These are phyloP conservation scores for Eilema sororculum DNA, from an alignment of 2,888 invertebrate species.

Conservation along the genomic window DNA sequence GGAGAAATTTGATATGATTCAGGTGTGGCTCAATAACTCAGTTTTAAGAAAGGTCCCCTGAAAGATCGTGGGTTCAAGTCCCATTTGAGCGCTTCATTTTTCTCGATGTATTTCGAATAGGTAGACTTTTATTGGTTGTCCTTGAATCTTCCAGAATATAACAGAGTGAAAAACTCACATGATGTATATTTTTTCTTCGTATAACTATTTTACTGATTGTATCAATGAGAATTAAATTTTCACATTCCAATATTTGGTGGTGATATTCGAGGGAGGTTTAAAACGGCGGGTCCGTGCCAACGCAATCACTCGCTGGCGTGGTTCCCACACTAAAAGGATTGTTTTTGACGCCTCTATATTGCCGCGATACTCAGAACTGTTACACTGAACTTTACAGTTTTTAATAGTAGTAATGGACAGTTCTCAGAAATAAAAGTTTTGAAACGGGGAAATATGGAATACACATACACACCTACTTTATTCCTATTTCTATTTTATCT, in stretches of 20 bases:
- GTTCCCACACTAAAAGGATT: constrained; percentile 66
- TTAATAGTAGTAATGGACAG: not conserved
- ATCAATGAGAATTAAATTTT: not conserved
- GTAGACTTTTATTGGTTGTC: no score
- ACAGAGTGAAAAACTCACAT: not conserved
- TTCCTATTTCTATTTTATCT: no score
- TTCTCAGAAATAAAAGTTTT: not conserved
- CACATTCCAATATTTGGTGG: not conserved
- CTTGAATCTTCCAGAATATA: not conserved
- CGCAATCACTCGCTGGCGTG: constrained; percentile 61
- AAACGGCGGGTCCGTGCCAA: constrained; percentile 57
- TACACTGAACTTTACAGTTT: constrained; percentile 5
- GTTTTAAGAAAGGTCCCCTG: no score
- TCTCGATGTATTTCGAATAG: no score
- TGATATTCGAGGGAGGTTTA: constrained; percentile 9
- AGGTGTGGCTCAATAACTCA: no score
- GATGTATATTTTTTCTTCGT: not conserved
- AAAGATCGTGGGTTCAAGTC: no score
- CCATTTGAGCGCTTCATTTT: no score
- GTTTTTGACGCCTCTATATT: constrained; percentile 47
- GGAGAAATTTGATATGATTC: no score
- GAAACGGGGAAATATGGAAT: no score
- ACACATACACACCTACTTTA: no score
- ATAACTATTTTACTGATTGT: not conserved
- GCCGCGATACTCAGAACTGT: constrained; percentile 10